Base-by-base conservation (phyloP, 2,797 vertebrate genomes). In the Parauchenoglanis punctatus region DNA sequence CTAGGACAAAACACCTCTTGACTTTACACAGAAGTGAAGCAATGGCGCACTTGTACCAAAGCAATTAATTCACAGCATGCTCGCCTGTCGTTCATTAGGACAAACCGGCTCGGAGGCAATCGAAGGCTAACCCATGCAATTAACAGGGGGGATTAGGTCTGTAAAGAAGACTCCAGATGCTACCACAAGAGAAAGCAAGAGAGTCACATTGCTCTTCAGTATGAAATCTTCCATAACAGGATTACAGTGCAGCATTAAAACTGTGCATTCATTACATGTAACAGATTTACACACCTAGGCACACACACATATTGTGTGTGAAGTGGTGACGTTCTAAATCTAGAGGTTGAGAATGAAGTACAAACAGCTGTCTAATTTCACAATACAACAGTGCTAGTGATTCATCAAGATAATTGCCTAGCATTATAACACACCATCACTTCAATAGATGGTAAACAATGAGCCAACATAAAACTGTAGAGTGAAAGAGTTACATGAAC, bases 61-160 rank as follows among this genome's bases (percentile, higher is more conserved):
- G 89, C 91, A 91, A 91, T 91, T 91, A 89, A 89, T 90, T 89
- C 91, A 65, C 78, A 85, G 91, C 87, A 85, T 80, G 86, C 72
- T 87, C 86, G 87, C 86, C 87, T 89, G 89, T 86, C 85, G 82
- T 88, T 91, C 84, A 83, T 89, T 87, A 89, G 88, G 80, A 88
- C 89, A 89, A 89, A 90, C 77, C 17, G 87, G 84, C 88, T 87
- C 88, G 59, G 87, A 90, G 86, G 89, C 88, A 90, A 90, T 77
- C 80, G 86, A 88, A 90, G 82, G 84, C 87, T 90, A 89, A 90
- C 88, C 88, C 87, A 88, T 87, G 89, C 87, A 89, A 90, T 90
- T 91, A 90, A 85, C 89, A 75, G 80, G 77, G 85, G 85, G 82
- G 87, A 89, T 91, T 89, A 90, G 89, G 86, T 86, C 84, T 89